A percentile compares a stretch with the other conserved stretches of the same genome.
Conservation (phyloP, 2,113 vertebrate genomes). For the Blennius ocellaris region DNA sequence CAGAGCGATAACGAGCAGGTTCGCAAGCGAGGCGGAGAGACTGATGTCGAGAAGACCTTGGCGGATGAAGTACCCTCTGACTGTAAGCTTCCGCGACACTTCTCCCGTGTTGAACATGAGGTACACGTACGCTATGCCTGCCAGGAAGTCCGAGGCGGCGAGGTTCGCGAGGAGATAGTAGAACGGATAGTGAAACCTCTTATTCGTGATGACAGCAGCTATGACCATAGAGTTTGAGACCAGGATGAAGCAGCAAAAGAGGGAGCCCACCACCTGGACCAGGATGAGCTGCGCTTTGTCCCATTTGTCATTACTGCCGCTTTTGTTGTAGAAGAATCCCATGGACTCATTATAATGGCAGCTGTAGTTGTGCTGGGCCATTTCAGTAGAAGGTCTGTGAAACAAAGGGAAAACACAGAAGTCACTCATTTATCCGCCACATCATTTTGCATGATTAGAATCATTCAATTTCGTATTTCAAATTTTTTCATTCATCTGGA, state of each 20-base stretch:
- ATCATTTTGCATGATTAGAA: too few species aligned
- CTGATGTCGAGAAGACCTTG: constrained; percentile 95
- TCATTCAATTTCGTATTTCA: too few species aligned
- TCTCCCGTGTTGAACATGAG: constrained; percentile 96
- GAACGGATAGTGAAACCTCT: constrained; percentile 95
- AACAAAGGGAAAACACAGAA: background rate
- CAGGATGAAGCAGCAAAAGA: constrained; percentile 96
- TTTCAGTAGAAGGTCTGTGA: constrained; percentile 78
- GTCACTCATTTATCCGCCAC: too few species aligned
- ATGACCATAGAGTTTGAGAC: constrained; percentile 95
- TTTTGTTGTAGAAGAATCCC: constrained; percentile 94
- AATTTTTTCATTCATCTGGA: too few species aligned
- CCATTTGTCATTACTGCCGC: constrained; percentile 84
- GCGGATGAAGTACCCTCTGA: constrained; percentile 92
- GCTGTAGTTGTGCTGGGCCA: constrained; percentile 85
- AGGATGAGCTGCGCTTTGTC: constrained; percentile 83
- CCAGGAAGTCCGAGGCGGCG: constrained; percentile 95
- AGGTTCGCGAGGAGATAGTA: constrained; percentile 96
- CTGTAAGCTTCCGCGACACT: constrained; percentile 86
- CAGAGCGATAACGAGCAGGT: constrained; percentile 93
- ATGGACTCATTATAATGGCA: constrained; percentile 91
- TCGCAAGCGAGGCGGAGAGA: constrained; percentile 93
- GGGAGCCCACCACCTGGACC: constrained; percentile 89
- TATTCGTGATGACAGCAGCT: constrained; percentile 93
- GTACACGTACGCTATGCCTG: constrained; percentile 95